phyloP scores from a whole-genome alignment of 1,140 invertebrate species.

The Rhagoletis zephyria region DNA sequence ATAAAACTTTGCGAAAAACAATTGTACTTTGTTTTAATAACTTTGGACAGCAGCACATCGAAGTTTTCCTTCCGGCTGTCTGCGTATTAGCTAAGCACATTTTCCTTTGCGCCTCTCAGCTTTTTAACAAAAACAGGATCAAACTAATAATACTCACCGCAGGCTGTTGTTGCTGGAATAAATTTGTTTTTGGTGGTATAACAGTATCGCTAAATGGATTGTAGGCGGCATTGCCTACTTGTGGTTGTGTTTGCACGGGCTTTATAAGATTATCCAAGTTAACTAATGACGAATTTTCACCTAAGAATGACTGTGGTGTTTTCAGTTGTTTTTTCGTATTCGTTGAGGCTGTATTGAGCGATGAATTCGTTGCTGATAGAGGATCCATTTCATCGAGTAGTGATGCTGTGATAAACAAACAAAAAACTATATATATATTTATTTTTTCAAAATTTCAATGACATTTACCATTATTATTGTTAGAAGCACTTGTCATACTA shows the following conservation, averaged over 20 bases:
- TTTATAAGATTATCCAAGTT: conserved; percentile 96
- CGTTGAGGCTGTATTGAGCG: conserved; percentile 67
- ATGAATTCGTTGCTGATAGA: conserved; percentile 64
- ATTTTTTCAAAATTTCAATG: not conserved
- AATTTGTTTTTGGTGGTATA: conserved; percentile 72
- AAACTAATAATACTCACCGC: conserved; percentile 62
- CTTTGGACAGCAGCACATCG: too few relatives aligned
- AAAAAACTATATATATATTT: not conserved
- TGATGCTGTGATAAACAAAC: conserved; percentile 60
- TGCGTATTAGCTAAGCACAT: too few relatives aligned
- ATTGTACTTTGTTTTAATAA: too few relatives aligned
- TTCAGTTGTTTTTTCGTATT: conserved; percentile 79
- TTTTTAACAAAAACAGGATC: too few relatives aligned
- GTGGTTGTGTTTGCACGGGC: conserved; percentile 71
- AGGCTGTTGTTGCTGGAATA: conserved; percentile 74
- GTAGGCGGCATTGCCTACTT: conserved; percentile 66
- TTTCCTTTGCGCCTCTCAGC: too few relatives aligned
- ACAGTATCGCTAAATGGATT: conserved; percentile 73
- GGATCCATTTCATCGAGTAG: conserved; percentile 72
- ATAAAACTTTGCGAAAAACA: too few relatives aligned
- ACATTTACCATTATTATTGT: conserved; percentile 72
- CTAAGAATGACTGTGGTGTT: conserved; percentile 92
- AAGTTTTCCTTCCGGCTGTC: too few relatives aligned
- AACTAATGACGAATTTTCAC: conserved; percentile 93
- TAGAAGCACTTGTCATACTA: conserved; percentile 67